Base-by-base conservation (phyloP, 2,113 vertebrate species). In the Peucedramus taeniatus region DNA sequence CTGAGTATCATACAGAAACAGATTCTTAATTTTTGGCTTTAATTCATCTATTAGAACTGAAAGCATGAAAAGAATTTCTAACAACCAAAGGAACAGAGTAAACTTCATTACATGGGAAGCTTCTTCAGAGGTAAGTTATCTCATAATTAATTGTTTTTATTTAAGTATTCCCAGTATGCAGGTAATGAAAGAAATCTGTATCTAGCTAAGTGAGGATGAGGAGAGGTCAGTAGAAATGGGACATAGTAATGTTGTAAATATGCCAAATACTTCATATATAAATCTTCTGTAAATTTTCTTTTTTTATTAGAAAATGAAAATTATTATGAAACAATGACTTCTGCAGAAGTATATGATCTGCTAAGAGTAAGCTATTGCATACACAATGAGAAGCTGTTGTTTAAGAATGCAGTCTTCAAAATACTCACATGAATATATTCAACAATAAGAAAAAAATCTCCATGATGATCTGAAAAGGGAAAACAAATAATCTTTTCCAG, bases 351-450 rank as follows among this genome's bases (percentile, higher is more conserved):
- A 37, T 51, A 71, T 15, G 37, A 64, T 21, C 59, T 82, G 40
- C 47, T 47, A 88, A 79, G 27, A 71, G 18, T 22, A 33, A 86
- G n/a, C 26, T 40, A 77, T 4, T 85, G 77, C 60, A 78, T 59
- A 39, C 53, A 27, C 31, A 79, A 63, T 15, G 28, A 93, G 78
- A 86, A 85, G n/a, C 17, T 14, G 0, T 31, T 76, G 74, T 39
- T 94, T 88, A 90, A 88, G 71, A 74, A 92, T 16, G 21, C 35
- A 50, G 28, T 66, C 47, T 93, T 87, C 89, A 89, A 95, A 93
- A 85, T 37, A 82, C 82, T 84, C 37, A 44, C 42, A 70, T 40
- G 10, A 88, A 87, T 74, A 85, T 74, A 91, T 88, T 79, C 75
- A 92, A 79, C 24, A 81, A 15, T 44, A 85, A 76, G 69, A 89